Base-by-base conservation (phyloP, 2,113 vertebrate genomes). In the Hippolais icterina region DNA sequence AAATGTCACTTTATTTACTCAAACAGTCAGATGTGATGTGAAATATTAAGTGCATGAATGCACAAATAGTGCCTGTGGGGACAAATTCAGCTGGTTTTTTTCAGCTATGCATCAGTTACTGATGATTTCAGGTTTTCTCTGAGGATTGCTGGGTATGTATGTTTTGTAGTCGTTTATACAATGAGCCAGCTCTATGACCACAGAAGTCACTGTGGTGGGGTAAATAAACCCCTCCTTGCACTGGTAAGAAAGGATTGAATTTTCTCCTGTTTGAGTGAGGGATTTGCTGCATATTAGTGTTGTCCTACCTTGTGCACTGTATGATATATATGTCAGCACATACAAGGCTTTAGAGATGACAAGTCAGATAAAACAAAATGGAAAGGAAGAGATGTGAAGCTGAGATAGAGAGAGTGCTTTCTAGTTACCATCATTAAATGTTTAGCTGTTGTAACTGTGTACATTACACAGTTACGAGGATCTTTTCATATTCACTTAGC, bases 1-100 rank as follows among this genome's bases (percentile, higher is more conserved):
- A 93, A 94, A 90, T 83, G 47, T 66, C 83, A 89, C 52, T 78
- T 88, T 82, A 88, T 96, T 96, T 95, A 91, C 84, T 83, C 82
- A 92, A 91, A 85, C 76, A 96, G 77, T 91, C 79, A 90, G 78
- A 86, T 89, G 61, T 71, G 17, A 88, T 69, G 61, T 54, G 72
- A 97, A 94, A 83, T 94, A 92, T 94, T 93, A 84, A 87, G 69
- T 82, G 61, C 8, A 2, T 74, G 61, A 53, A 46, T 75, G 44
- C 47, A 93, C 42, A 90, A 86, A 74, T 44, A 78, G 49, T 85
- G 70, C 81, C 54, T 50, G 29, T 83, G 75, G 65, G 80, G 71
- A 90, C 31, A 84, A 60, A 81, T 74, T 78, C 72, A 79, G 11
- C 28, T 79, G 44, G 54, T 75, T 91, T 81, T 80, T 86, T 81